Evolutionary conservation across 2,888 invertebrate species (phyloP), one percentile per base, ranked within the genome.

Genomic region (Sphecodes monilicornis): DNA sequence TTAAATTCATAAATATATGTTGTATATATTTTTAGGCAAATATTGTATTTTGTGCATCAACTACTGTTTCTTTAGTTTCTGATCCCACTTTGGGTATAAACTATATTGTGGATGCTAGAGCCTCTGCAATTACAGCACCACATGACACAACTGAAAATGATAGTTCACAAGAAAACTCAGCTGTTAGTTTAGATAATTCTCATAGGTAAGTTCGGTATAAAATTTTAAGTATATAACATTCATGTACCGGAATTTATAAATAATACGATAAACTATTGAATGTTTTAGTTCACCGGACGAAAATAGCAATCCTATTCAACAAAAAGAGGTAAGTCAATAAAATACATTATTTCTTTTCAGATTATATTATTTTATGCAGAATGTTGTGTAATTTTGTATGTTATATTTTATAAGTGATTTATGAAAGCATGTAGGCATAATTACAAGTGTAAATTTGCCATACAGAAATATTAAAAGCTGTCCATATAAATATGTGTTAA

Each of bases 81-180:
- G 97, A 97, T 92, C 96, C 97, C 50, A 96, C 96, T 68, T 96
- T 97, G 91, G 97, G 97, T 91, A 97, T 98, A 89, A 97, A 98
- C 94, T 97, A 97, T 93, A 96, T 97, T 86, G 97, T 98, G 41
- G 97, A 97, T 32, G 97, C 97, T 74, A 97, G 97, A 32, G 91
- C 91, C 82, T 84, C 88, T 29, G 75, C 85, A 29, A 64, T 72
- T 43, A 13, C 46, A 3, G 29, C 80, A 46, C 76, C 46, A 32
- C 80, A 83, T 11, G 91, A 92, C 22, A 84, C 83, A 41, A 76
- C 76, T 26, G 90, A 92, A 41, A 78, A 46, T 54, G 90, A 90
- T 66, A 66, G 60, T 46, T 70, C 89, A 43, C 90, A 84, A 4
- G 90, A 90, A 36, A 80, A 36, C 75, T 10, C 64, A 43, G 85